Base-by-base conservation (phyloP, 2,797 vertebrate species). In the Trematomus bernacchii region DNA sequence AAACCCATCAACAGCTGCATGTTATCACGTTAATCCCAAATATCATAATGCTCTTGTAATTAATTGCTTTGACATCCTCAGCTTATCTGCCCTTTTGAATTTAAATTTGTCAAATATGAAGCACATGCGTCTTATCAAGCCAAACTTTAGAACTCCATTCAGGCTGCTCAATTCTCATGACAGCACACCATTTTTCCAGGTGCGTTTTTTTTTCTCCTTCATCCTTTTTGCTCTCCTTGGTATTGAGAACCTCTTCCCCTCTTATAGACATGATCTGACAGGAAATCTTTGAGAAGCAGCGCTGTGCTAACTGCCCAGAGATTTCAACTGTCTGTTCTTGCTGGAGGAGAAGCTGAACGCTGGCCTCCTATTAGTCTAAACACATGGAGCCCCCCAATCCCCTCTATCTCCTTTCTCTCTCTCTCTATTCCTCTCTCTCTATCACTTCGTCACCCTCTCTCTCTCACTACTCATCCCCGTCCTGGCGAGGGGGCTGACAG, bases 281-380 rank as follows among this genome's bases (percentile, higher is more conserved):
- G 97, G 96, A 98, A 98, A 98, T 98, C 97, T 98, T 98, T 99
- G 96, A 96, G 94, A 97, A 94, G 95, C 96, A 97, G 95, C 93
- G 90, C 95, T 95, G 93, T 96, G 94, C 96, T 97, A 98, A 98
- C 96, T 97, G 95, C 96, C 97, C 97, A 97, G 97, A 99, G 97
- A 98, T 96, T 99, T 99, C 96, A 97, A 96, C 96, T 97, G 96
- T 98, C 97, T 97, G 96, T 96, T 97, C 96, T 96, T 95, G 96
- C 96, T 97, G 94, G 95, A 95, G 96, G 95, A 98, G 96, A 97
- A 95, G 96, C 97, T 96, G 96, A 98, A 96, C 96, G 93, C 94
- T 96, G 96, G 95, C 95, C 97, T 96, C 94, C 96, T 97, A 98
- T 99, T 99, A 99, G 97, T 97, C 96, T 97, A 99, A 98, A 98